These are phyloP conservation scores for Apogon hyalosoma DNA, from an alignment of 2,797 vertebrate genomes.

Conservation along the genomic window DNA sequence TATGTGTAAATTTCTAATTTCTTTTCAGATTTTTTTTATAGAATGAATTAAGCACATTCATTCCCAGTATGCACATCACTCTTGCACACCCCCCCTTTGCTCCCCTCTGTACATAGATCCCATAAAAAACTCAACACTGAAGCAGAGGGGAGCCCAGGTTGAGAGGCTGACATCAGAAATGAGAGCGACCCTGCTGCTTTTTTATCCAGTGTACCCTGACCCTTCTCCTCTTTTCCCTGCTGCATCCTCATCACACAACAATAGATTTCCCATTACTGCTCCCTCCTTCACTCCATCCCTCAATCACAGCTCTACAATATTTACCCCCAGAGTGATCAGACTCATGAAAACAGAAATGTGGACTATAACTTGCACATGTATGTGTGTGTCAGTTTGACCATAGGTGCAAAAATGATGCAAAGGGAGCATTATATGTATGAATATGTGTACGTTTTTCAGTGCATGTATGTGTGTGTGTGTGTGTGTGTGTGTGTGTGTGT, in stretches of 20 bases:
- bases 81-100: conserved; percentile 22
- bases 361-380: conserved; percentile 7
- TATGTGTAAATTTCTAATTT: too few species aligned
- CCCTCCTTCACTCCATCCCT: conserved; percentile 45
- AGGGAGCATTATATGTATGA: not conserved
- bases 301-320: conserved; percentile 57
- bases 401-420: conserved; percentile 27
- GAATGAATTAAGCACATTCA: not conserved
- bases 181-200: conserved; percentile 66
- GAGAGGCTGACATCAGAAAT: conserved; percentile 59
- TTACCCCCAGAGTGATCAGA: conserved; percentile 55
- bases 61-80: conserved; percentile 4
- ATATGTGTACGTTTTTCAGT: conserved; percentile 7
- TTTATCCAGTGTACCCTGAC: conserved; percentile 47
- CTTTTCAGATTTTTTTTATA: too few species aligned
- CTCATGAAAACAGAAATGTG: conserved; percentile 10
- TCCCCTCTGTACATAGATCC: conserved; percentile 28
- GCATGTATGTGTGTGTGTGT: not conserved
- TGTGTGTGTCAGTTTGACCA: conserved; percentile 5
- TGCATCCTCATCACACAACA: conserved; percentile 62
- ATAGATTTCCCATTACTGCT: conserved; percentile 75
- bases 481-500: conserved; percentile 10
- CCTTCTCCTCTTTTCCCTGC: conserved; percentile 42
- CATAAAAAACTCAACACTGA: conserved; percentile 43
- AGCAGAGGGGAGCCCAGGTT: conserved; percentile 34